Conservation (phyloP, 2,797 vertebrate species). For the Hoplostethus atlanticus region DNA sequence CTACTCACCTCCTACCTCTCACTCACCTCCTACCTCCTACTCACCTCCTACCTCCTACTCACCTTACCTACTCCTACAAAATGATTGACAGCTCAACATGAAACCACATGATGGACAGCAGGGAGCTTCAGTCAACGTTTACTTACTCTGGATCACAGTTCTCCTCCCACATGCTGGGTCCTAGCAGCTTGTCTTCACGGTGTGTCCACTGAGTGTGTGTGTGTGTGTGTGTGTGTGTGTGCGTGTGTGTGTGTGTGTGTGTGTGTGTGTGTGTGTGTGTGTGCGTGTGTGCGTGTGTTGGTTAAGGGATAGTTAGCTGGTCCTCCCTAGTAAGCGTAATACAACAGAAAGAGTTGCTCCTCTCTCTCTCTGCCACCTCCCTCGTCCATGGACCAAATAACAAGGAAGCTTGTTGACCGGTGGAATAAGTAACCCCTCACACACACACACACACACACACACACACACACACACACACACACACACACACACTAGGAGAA, state of each 20-base stretch:
- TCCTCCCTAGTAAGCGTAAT: background rate
- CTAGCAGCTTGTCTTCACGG: constrained; percentile 3
- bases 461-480: background rate
- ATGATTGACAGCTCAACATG: too few relatives aligned
- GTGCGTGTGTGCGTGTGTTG: background rate
- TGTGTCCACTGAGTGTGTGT: background rate
- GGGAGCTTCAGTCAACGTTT: too few relatives aligned
- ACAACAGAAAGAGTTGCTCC: background rate
- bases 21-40: too few relatives aligned
- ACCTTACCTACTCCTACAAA: too few relatives aligned
- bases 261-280: background rate
- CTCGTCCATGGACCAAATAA: constrained; percentile 22
- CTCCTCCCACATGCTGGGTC: constrained; percentile 65
- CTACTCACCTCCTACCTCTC: too few relatives aligned
- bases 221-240: background rate
- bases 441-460: constrained; percentile 16
- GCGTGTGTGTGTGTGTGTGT: background rate
- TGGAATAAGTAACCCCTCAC: background rate
- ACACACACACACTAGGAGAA: constrained; percentile 26
- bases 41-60: too few relatives aligned
- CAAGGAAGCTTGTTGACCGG: background rate
- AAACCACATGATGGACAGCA: too few relatives aligned
- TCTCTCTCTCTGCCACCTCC: background rate
- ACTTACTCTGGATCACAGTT: constrained; percentile 59
- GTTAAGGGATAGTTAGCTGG: background rate